phyloP scores from a whole-genome alignment of 2,797 vertebrate genomes.

The Artibeus jamaicensis region DNA sequence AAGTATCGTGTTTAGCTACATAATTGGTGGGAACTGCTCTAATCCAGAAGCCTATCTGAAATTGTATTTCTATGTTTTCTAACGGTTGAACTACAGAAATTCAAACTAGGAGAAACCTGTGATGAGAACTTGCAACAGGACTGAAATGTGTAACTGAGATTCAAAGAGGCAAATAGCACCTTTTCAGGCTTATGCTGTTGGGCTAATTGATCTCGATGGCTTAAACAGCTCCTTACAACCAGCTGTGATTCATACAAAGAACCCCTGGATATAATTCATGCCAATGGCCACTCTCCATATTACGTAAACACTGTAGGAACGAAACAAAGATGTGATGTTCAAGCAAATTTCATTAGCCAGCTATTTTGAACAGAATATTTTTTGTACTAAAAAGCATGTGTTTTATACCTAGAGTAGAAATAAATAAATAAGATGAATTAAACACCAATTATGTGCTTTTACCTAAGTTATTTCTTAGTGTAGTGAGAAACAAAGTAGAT shows the following conservation, averaged over 20 bases:
- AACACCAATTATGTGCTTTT: not conserved
- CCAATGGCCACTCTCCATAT: not conserved
- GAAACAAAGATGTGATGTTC: not conserved
- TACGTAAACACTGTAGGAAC: not conserved
- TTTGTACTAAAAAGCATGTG: not conserved
- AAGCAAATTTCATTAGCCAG: not conserved
- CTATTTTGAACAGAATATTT: not conserved
- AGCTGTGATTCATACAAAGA: not conserved
- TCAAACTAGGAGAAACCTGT: not conserved
- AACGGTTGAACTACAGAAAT: not conserved
- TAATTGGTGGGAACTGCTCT: not conserved
- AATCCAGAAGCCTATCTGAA: not conserved
- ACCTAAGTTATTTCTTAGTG: not conserved
- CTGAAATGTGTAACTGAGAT: not conserved
- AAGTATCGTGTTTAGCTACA: not conserved
- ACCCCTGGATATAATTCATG: not conserved
- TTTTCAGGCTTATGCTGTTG: not conserved
- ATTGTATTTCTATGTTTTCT: not conserved
- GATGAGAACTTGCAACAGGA: not conserved
- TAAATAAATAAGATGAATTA: not conserved
- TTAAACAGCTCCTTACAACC: not conserved
- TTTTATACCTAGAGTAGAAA: not conserved
- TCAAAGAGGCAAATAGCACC: not conserved
- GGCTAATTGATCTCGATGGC: not conserved
- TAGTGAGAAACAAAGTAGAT: not conserved